A percentile compares a stretch with the other conserved stretches of the same genome.
phyloP scores from a whole-genome alignment of 2,113 vertebrate species.

The Chamaetylas fuelleborni region DNA sequence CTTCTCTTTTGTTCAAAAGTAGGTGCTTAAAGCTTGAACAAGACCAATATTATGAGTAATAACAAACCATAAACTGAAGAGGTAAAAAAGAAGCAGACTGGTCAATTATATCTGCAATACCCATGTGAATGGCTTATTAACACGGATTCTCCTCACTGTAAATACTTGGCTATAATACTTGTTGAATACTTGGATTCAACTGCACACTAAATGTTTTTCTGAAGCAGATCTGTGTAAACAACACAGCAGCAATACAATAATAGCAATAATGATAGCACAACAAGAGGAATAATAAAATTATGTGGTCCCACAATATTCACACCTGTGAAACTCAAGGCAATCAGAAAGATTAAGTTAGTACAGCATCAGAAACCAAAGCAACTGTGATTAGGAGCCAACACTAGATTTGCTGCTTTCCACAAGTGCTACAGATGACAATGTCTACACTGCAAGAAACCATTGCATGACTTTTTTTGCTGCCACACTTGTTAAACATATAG shows the following conservation, averaged over 20 bases:
- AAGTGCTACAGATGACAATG: neutral
- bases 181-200: neutral
- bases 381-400: neutral
- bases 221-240: neutral
- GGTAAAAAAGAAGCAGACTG: neutral
- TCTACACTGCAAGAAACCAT: neutral
- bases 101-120: neutral
- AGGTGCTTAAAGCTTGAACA: neutral
- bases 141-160: neutral
- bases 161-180: neutral
- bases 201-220: slow-evolving; percentile 18
- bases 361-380: neutral
- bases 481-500: neutral
- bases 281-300: neutral
- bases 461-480: neutral
- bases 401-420: neutral
- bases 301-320: neutral
- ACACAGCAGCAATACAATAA: neutral
- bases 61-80: neutral
- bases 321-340: neutral
- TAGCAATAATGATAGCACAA: too few relatives aligned
- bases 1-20: neutral
- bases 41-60: neutral
- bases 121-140: neutral
- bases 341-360: neutral